phyloP scores from a whole-genome alignment of 2,888 invertebrate species.

The Ochlodes sylvanus region DNA sequence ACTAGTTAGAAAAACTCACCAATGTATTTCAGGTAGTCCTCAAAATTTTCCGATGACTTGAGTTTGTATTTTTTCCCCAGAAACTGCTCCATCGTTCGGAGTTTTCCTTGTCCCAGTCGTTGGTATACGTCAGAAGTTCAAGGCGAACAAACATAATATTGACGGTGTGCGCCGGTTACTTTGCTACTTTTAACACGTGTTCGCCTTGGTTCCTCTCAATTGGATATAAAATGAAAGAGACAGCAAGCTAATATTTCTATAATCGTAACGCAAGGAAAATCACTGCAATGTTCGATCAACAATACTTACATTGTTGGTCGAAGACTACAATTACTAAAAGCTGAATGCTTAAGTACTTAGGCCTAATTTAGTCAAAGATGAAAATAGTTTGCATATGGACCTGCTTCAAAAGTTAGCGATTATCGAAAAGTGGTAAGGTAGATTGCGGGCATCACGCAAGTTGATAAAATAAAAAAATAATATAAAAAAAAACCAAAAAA shows the following conservation, averaged over 20 bases:
- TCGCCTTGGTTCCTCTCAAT: slow-evolving; percentile 7
- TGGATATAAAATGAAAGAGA: background rate
- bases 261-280: too few relatives aligned
- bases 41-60: slow-evolving; percentile 66
- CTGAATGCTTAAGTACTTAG: too few relatives aligned
- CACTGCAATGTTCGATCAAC: too few relatives aligned
- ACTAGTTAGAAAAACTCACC: slow-evolving; percentile 58
- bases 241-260: background rate
- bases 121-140: slow-evolving; percentile 19
- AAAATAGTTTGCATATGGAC: too few relatives aligned
- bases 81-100: slow-evolving; percentile 52
- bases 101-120: background rate
- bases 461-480: too few relatives aligned
- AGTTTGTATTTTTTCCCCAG: slow-evolving; percentile 61
- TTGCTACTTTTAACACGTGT: background rate
- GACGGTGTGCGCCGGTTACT: background rate
- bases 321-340: too few relatives aligned
- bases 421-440: too few relatives aligned
- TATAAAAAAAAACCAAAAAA: too few relatives aligned
- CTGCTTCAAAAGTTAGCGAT: too few relatives aligned
- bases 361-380: too few relatives aligned
- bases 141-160: slow-evolving; percentile 16
- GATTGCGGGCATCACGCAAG: too few relatives aligned
- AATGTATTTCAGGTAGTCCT: slow-evolving; percentile 66
- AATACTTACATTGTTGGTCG: too few relatives aligned